These are phyloP conservation scores for Larimichthys crocea DNA, from an alignment of 2,113 vertebrate species.

Conservation along the genomic window DNA sequence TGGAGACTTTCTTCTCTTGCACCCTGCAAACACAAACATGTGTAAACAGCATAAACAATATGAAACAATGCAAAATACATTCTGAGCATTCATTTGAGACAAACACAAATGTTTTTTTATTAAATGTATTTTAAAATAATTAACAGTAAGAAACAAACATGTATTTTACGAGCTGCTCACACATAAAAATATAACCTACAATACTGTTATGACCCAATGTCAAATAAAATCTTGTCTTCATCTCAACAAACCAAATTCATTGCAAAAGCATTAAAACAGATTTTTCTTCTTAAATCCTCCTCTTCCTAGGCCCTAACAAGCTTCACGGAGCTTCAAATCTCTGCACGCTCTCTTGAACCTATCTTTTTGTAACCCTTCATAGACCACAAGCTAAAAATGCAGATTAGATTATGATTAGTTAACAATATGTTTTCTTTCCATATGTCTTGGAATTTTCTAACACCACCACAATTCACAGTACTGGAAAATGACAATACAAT, in stretches of 20 bases:
- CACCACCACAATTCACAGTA: background rate
- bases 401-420: too few species aligned
- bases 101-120: background rate
- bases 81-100: background rate
- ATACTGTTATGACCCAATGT: background rate
- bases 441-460: too few species aligned
- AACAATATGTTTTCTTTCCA: background rate
- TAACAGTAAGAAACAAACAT: background rate
- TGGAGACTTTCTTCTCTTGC: conserved; percentile 97
- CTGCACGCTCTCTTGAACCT: background rate
- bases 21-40: conserved; percentile 84
- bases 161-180: background rate
- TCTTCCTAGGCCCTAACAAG: background rate
- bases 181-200: background rate
- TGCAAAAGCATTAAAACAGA: background rate
- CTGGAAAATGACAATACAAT: background rate
- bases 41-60: background rate
- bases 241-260: background rate
- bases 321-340: background rate
- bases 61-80: background rate
- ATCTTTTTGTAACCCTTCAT: too few species aligned
- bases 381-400: too few species aligned
- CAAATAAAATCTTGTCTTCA: background rate
- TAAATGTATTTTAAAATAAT: background rate
- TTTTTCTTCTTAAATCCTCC: background rate